Evolutionary conservation across 1,140 invertebrate genomes (phyloP), one percentile per base, ranked within the genome.

Genomic region (Chironomus striatipennis): DNA sequence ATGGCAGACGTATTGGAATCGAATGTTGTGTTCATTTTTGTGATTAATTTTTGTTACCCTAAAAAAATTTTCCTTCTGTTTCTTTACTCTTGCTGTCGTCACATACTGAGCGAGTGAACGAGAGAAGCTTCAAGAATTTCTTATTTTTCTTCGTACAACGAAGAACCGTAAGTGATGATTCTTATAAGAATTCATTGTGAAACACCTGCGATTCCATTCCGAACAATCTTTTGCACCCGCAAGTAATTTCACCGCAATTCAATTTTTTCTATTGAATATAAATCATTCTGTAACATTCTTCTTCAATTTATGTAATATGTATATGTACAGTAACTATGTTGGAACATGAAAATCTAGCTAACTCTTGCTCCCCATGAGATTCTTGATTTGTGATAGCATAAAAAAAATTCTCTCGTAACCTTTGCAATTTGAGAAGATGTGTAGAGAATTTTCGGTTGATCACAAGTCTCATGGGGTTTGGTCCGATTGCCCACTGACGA

Each of bases 251-350:
- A 57, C 47, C 47, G 47, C 47, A 57, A 57, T 57, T 57, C 47
- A 57, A 57, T 57, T 57, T 57, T 57, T 57, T 57, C 47, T 57
- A 57, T 57, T 57, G 47, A 57, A 57, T 57, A 57, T 57, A 57
- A 57, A 57, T 57, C 47, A 57, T 57, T 15, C 12, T 57, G 47
- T 57, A n/a, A 57, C 12, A 57, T 57, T 57, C 47, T 57, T 10
- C 12, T n/a, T 57, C 47, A 5, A 57, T 57, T n/a, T n/a, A n/a
- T 57, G 47, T 57, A 34, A 57, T 57, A 57, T 57, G 47, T 57
- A 57, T n/a, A 57, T 57, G 47, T 47, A n/a, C 24, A 34, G 24
- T 34, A 34, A 34, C 24, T 34, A 34, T 34, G 24, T 1, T 34
- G 24, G n/a, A n/a, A n/a, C n/a, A n/a, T n/a, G n/a, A n/a, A n/a